These are phyloP conservation scores for Grantiella picta DNA, from an alignment of 2,113 vertebrate species.

Conservation along the genomic window DNA sequence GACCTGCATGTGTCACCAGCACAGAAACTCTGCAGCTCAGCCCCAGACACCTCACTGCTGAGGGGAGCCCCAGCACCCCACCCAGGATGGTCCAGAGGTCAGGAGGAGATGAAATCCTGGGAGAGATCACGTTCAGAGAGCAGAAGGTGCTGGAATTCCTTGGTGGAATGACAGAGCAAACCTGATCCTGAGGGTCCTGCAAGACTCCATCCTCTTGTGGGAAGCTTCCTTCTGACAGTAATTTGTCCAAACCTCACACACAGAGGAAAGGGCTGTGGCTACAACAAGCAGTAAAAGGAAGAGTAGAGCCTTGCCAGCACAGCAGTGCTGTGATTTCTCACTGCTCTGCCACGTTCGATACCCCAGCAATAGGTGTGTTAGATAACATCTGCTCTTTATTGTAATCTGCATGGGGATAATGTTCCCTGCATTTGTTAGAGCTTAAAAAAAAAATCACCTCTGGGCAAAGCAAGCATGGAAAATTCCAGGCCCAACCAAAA, in stretches of 20 bases:
- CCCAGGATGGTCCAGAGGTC: fast-evolving
- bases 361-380: background rate
- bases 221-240: fast-evolving
- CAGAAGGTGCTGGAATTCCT: fast-evolving
- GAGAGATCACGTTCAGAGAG: fast-evolving
- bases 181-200: fast-evolving
- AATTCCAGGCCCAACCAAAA: background rate
- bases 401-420: background rate
- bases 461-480: background rate
- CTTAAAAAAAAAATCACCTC: background rate
- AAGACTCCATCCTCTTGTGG: fast-evolving
- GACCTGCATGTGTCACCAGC: fast-evolving
- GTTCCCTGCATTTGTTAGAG: background rate
- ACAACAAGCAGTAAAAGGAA: background rate
- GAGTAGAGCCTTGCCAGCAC: background rate
- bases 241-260: background rate
- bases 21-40: fast-evolving
- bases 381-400: background rate
- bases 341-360: fast-evolving
- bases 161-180: fast-evolving
- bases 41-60: fast-evolving
- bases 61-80: background rate
- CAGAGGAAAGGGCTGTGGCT: background rate
- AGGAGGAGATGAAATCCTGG: too few species aligned
- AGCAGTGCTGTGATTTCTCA: background rate